Conservation (phyloP, 2,888 invertebrate species). For the Emmelina monodactyla region DNA sequence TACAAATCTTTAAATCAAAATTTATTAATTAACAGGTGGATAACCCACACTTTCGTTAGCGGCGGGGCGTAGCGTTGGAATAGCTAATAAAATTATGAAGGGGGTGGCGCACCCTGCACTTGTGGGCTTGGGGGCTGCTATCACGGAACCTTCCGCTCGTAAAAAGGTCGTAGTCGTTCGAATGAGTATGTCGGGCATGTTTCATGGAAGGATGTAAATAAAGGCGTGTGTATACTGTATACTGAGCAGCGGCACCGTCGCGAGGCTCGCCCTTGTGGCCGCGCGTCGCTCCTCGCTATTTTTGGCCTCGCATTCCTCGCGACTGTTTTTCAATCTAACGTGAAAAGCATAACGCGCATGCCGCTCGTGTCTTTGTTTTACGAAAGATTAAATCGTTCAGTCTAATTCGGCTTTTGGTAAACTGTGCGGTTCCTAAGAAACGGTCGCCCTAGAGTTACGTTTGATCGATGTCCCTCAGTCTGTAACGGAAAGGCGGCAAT, state of each 20-base stretch:
- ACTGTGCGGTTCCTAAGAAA: conserved; percentile 20
- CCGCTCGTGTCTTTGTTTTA: conserved; percentile 53
- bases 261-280: conserved; percentile 58
- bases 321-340: conserved; percentile 64
- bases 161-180: conserved; percentile 23
- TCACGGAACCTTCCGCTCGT: conserved; percentile 34
- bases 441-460: conserved; percentile 15
- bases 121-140: conserved; percentile 19
- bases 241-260: conserved; percentile 24
- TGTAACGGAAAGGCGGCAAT: conserved; percentile 17
- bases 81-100: too few relatives aligned
- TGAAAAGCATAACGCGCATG: conserved; percentile 56
- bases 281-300: conserved; percentile 61
- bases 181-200: conserved; percentile 24
- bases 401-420: conserved; percentile 17
- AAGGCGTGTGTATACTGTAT: conserved; percentile 38
- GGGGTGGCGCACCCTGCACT: neutral
- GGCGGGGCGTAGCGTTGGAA: too few relatives aligned
- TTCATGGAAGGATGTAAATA: conserved; percentile 51
- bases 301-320: conserved; percentile 61
- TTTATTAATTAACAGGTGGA: too few relatives aligned
- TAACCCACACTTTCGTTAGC: too few relatives aligned
- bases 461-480: conserved; percentile 16
- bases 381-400: conserved; percentile 24
- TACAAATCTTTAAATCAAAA: too few relatives aligned